Evolutionary conservation across 2,113 vertebrate genomes (phyloP).

Genomic region (Menura novaehollandiae): DNA sequence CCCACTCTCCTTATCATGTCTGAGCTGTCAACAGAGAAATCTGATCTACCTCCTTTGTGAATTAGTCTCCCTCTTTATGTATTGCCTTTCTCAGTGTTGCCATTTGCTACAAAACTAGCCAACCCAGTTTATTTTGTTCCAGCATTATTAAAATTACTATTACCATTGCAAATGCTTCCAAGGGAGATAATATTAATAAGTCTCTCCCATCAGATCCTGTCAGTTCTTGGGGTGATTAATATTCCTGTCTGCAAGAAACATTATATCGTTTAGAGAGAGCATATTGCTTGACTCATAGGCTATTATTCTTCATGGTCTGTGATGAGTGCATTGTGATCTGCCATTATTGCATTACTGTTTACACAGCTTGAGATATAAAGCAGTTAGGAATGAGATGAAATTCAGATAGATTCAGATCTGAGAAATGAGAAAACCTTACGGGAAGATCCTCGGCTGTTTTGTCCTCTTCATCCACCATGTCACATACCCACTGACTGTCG

Average conservation of each 20-base stretch:
- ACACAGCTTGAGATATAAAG: slow-evolving; percentile 47
- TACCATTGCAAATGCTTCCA: slow-evolving; percentile 64
- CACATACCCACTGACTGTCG: neutral
- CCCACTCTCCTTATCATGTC: neutral
- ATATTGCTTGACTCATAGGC: slow-evolving; percentile 34
- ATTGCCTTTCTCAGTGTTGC: neutral
- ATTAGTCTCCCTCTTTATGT: slow-evolving; percentile 18
- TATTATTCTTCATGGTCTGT: slow-evolving; percentile 38
- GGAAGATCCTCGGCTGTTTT: neutral
- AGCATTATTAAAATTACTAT: slow-evolving; percentile 60
- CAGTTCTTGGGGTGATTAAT: slow-evolving; percentile 50
- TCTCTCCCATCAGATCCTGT: slow-evolving; percentile 42
- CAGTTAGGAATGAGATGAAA: slow-evolving; percentile 1
- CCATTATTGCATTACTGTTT: slow-evolving; percentile 48
- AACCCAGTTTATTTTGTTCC: slow-evolving; percentile 1
- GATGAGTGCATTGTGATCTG: slow-evolving; percentile 35
- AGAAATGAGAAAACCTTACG: slow-evolving; percentile 28
- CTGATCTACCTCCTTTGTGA: neutral
- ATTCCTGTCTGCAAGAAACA: slow-evolving; percentile 44
- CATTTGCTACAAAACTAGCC: neutral
- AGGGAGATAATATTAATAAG: slow-evolving; percentile 46
- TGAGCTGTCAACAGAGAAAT: slow-evolving; percentile 19
- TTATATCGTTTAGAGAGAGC: slow-evolving; percentile 31
- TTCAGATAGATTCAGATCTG: slow-evolving; percentile 25
- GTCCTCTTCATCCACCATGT: neutral